Evolutionary conservation across 2,888 invertebrate species (phyloP), one percentile per base, ranked within the genome.

Genomic region (Thereva nobilitata): DNA sequence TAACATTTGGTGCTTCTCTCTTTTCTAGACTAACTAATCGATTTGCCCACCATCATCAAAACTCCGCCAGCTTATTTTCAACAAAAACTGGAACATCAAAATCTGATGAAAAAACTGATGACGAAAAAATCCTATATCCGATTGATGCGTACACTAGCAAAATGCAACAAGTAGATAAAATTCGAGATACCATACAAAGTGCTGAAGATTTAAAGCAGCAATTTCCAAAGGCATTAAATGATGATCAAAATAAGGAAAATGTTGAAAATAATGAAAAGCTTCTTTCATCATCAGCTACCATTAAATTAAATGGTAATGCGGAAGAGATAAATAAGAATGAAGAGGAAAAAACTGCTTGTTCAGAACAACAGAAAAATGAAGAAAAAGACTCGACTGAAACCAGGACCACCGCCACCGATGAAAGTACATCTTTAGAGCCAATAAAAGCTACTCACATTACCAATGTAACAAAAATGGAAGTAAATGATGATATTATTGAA

Each of bases 151-250:
- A 44, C 35, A 35, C 41, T 4, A 53, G 40, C 61, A 54, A 66
- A 42, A 68, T 68, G 68, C 68, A 68, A 38, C 68, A 68, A 66
- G 63, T 68, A 23, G 66, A 68, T 55, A 66, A 66, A 63, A 66
- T 66, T 49, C 63, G 55, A 6, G 68, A 68, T 50, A 55, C 56
- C 23, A 61, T 68, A 53, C 64, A 64, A 53, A 64, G 35, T 42
- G 44, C 64, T 8, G 64, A 64, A 53, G 64, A 64, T 53, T 34
- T 64, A 37, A 64, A 64, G 42, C 53, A 64, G 23, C 63, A 63
- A 42, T 41, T 50, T n/a, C 50, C 50, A 3, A 64, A 64, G 6
- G 10, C 42, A 12, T 2, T 53, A 6, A 64, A 64, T 50, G 64
- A 64, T 44, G 64, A 64, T n/a, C 64, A 64, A 53, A 64, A 64